Evolutionary conservation across 2,888 invertebrate species (phyloP).

Genomic region (Caenorhabditis sulstoni): DNA sequence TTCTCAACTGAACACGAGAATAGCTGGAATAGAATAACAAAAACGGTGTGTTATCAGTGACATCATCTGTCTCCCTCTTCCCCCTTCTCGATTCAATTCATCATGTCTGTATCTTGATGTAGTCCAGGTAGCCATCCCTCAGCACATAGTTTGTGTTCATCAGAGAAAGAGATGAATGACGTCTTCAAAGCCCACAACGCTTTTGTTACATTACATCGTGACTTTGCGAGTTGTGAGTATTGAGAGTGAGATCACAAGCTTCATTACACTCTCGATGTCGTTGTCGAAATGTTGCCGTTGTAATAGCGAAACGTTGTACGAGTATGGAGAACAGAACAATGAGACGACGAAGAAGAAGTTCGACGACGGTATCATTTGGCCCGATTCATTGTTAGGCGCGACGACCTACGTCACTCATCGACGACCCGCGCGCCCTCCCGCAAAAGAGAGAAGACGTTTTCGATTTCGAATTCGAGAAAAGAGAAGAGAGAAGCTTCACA

Average conservation of each 20-base stretch:
- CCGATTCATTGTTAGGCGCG: conserved; percentile 44
- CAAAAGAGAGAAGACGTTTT: too few species aligned
- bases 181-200: neutral
- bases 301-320: conserved; percentile 32
- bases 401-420: conserved; percentile 35
- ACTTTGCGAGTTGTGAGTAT: conserved; percentile 36
- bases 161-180: neutral
- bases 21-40: neutral
- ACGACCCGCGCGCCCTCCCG: conserved; percentile 3
- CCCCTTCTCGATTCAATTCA: conserved; percentile 9
- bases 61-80: conserved; percentile 48
- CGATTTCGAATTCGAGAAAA: conserved; percentile 1
- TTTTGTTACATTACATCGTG: neutral
- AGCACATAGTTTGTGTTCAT: too few species aligned
- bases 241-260: conserved; percentile 19
- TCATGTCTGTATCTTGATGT: conserved; percentile 46
- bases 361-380: conserved; percentile 47
- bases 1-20: conserved; percentile 4
- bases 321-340: conserved; percentile 44
- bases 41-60: conserved; percentile 23
- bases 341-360: conserved; percentile 25
- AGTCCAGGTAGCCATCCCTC: conserved; percentile 21
- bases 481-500: conserved; percentile 21
- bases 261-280: conserved; percentile 20
- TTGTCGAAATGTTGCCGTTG: conserved; percentile 9